These are phyloP conservation scores for Trachelipus rathkii DNA, from an alignment of 1,140 invertebrate species.

Conservation along the genomic window DNA sequence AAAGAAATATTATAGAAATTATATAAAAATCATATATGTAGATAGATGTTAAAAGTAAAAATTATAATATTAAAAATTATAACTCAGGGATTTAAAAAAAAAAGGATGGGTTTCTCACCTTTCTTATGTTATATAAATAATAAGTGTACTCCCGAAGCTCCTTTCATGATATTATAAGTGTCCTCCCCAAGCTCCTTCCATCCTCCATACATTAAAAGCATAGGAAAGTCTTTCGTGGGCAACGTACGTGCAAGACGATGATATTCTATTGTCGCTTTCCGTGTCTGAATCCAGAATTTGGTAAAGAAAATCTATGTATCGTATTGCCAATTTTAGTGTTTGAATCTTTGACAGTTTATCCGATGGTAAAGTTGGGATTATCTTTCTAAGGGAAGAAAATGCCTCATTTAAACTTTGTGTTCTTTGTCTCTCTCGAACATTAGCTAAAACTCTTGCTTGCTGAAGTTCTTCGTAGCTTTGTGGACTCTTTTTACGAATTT, in stretches of 20 bases:
- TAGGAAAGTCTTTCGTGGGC: constrained; percentile 88
- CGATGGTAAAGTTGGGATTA: constrained; percentile 94
- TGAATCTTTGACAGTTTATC: constrained; percentile 99
- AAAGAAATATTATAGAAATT: too few relatives aligned
- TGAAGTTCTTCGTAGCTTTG: constrained; percentile 45
- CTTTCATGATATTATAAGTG: too few relatives aligned
- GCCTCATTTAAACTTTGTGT: constrained; percentile 96
- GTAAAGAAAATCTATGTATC: constrained; percentile 92
- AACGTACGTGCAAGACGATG: constrained; percentile 42
- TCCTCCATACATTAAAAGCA: constrained; percentile 93
- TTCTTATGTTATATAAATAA: too few relatives aligned
- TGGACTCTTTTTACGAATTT: neutral
- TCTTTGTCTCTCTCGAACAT: constrained; percentile 93
- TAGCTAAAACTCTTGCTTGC: constrained; percentile 83
- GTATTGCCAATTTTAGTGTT: constrained; percentile 87
- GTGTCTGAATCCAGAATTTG: constrained; percentile 60
- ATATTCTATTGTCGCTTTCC: constrained; percentile 45
- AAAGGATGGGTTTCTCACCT: too few relatives aligned
- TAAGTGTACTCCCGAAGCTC: too few relatives aligned
- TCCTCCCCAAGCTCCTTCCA: constrained; percentile 71
- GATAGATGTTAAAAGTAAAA: too few relatives aligned
- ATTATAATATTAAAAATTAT: too few relatives aligned
- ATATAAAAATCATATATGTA: too few relatives aligned
- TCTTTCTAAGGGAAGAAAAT: constrained; percentile 83
- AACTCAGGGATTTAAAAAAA: too few relatives aligned